These are phyloP conservation scores for Octopus bimaculoides DNA, from an alignment of 1,140 invertebrate genomes.

Conservation along the genomic window DNA sequence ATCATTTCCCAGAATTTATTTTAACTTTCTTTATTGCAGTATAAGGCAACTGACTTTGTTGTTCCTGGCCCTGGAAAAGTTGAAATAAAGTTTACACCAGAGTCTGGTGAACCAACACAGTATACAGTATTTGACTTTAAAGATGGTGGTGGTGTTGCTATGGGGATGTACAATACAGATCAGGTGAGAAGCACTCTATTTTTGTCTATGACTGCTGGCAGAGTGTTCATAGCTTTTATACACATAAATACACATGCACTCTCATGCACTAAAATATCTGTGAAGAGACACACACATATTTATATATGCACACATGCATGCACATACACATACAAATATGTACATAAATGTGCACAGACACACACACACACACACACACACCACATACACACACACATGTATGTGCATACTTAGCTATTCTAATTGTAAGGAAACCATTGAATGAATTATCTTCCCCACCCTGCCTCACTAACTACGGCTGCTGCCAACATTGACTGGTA, in stretches of 20 bases:
- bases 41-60: conserved; percentile 93
- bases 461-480: no score
- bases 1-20: not conserved
- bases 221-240: not conserved
- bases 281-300: no score
- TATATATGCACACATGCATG: no score
- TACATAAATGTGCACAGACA: no score
- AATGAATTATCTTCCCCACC: no score
- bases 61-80: conserved; percentile 83
- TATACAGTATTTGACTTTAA: conserved; percentile 74
- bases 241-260: not conserved
- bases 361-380: no score
- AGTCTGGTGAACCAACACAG: conserved; percentile 62
- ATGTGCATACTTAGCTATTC: no score
- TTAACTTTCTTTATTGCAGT: conserved; percentile 62
- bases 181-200: conserved; percentile 52
- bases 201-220: not conserved
- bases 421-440: no score
- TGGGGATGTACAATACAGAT: conserved; percentile 96
- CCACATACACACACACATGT: no score
- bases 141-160: conserved; percentile 81
- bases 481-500: no score
- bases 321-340: no score
- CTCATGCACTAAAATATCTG: no score
- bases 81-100: conserved; percentile 62